Conservation (phyloP, 1,140 invertebrate genomes). For the Bombus balteatus region DNA sequence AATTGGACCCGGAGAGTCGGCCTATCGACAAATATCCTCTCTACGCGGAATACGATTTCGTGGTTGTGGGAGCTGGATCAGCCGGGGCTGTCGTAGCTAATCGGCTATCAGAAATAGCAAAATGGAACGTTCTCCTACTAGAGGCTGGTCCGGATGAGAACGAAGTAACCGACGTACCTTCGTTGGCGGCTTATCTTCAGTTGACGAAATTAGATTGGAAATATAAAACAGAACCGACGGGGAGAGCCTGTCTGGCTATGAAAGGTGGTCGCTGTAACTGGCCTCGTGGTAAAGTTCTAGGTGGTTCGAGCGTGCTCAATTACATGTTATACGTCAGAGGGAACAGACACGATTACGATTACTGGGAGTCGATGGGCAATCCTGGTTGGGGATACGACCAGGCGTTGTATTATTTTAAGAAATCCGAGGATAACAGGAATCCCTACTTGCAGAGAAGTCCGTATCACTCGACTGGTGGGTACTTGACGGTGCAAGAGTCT, state of each 20-base stretch:
- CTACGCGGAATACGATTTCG: slow-evolving; percentile 90
- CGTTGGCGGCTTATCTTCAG: slow-evolving; percentile 93
- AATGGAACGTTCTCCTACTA: slow-evolving; percentile 92
- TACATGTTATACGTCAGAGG: slow-evolving; percentile 98
- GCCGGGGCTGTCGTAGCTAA: slow-evolving; percentile 96
- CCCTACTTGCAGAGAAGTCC: slow-evolving; percentile 88
- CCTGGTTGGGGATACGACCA: slow-evolving; percentile 95
- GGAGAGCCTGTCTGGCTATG: slow-evolving; percentile 89
- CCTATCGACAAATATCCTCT: slow-evolving; percentile 84
- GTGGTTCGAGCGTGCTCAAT: slow-evolving; percentile 95
- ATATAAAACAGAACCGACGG: slow-evolving; percentile 95
- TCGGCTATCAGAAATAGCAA: slow-evolving; percentile 90
- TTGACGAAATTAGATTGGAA: slow-evolving; percentile 95
- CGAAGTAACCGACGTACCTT: slow-evolving; percentile 94
- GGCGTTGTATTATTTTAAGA: slow-evolving; percentile 94
- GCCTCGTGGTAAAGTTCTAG: slow-evolving; percentile 92
- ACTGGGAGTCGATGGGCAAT: slow-evolving; percentile 94
- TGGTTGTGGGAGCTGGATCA: slow-evolving; percentile 95
- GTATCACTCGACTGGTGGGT: slow-evolving; percentile 90
- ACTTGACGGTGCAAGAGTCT: slow-evolving; percentile 91
- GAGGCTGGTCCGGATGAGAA: slow-evolving; percentile 97
- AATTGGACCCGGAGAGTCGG: slow-evolving; percentile 90
- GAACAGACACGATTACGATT: slow-evolving; percentile 92
- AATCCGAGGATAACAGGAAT: slow-evolving; percentile 94
- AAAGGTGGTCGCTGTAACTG: slow-evolving; percentile 91